These are phyloP conservation scores for Eulemur macaco DNA, from an alignment of 2,113 vertebrate species.

Conservation along the genomic window DNA sequence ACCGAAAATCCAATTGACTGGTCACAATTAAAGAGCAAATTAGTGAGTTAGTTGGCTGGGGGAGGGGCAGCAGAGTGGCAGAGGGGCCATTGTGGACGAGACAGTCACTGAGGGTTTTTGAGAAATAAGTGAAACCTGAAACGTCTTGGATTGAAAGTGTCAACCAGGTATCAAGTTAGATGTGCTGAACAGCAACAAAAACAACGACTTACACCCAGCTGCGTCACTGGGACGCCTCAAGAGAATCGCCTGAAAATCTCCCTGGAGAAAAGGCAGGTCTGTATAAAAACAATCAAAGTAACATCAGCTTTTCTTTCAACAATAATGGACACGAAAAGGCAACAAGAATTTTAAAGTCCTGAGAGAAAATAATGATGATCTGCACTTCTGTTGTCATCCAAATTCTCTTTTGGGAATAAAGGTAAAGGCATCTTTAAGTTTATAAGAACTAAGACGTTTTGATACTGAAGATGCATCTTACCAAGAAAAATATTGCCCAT, in stretches of 20 bases:
- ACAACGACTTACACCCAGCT: not conserved
- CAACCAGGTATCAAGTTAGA: not conserved
- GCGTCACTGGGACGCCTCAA: rapidly evolving
- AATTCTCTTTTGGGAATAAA: not conserved
- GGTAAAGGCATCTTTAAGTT: not conserved
- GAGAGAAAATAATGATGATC: not conserved
- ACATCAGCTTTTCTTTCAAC: not conserved
- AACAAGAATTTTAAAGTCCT: not conserved
- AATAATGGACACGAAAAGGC: not conserved
- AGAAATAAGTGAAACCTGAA: not conserved
- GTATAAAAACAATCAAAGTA: not conserved
- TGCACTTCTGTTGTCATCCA: not conserved
- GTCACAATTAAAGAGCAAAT: not conserved
- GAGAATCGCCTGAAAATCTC: not conserved
- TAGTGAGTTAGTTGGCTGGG: not conserved
- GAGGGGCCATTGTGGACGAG: not conserved
- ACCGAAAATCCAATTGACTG: not conserved
- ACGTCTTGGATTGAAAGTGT: not conserved
- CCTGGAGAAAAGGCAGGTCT: not conserved
- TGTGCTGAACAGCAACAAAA: not conserved
- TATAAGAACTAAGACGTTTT: not conserved
- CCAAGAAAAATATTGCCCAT: not conserved
- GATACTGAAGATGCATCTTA: too few species aligned
- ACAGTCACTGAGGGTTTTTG: not conserved
- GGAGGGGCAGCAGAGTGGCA: not conserved